Conservation (phyloP, 2,888 invertebrate genomes). For the Panopea generosa region DNA sequence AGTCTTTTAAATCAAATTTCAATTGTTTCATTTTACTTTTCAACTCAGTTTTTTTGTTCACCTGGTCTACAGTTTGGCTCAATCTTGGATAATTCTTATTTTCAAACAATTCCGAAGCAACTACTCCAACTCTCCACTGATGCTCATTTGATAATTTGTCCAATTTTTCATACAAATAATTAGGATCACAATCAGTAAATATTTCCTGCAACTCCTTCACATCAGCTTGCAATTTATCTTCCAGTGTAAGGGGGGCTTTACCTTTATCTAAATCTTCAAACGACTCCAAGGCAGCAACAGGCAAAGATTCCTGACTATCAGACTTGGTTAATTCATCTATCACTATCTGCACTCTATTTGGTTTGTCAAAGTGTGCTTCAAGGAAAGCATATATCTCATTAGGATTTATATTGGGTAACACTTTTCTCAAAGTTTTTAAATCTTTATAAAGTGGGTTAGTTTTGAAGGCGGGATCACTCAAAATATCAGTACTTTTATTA, state of each 20-base stretch:
- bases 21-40: constrained; percentile 66
- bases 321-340: constrained; percentile 74
- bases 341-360: constrained; percentile 77
- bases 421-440: constrained; percentile 73
- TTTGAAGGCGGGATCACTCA: constrained; percentile 65
- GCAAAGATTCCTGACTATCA: constrained; percentile 58
- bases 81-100: constrained; percentile 75
- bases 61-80: constrained; percentile 70
- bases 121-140: constrained; percentile 69
- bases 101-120: constrained; percentile 77
- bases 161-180: constrained; percentile 76
- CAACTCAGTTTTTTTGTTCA: constrained; percentile 59
- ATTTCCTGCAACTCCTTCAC: constrained; percentile 74
- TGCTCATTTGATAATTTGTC: constrained; percentile 60
- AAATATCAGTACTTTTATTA: constrained; percentile 34
- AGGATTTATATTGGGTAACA: constrained; percentile 77
- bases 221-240: constrained; percentile 67
- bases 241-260: constrained; percentile 46
- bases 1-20: constrained; percentile 72
- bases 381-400: constrained; percentile 82
- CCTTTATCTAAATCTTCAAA: constrained; percentile 46
- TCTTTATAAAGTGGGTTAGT: constrained; percentile 79
- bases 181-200: constrained; percentile 82
- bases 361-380: constrained; percentile 78
- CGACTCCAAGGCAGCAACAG: constrained; percentile 25